Conservation (phyloP, 2,888 invertebrate species). For the Agrilus cyanescens region DNA sequence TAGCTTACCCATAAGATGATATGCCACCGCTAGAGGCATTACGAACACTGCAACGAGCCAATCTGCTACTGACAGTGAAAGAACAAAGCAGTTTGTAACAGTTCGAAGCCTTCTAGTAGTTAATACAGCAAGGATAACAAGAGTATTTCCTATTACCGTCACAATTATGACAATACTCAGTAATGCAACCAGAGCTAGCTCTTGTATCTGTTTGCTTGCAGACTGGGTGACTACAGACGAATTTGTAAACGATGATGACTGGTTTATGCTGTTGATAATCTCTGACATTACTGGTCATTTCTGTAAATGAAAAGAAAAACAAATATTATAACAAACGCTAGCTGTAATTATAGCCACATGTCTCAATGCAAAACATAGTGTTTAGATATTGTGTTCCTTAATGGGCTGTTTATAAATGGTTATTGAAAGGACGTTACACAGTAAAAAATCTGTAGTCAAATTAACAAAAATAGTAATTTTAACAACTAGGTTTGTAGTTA, state of each 20-base stretch:
- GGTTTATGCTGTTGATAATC: constrained; percentile 14
- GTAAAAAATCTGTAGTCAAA: too few species aligned
- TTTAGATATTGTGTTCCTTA: too few species aligned
- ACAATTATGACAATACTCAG: constrained; percentile 57
- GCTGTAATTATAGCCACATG: too few species aligned
- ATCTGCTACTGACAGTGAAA: constrained; percentile 88
- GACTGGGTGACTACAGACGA: constrained; percentile 9
- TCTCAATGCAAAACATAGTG: too few species aligned
- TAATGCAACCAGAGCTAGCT: constrained; percentile 50
- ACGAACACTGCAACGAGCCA: constrained; percentile 87
- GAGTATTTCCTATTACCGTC: constrained; percentile 73
- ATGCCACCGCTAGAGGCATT: constrained; percentile 89
- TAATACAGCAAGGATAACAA: constrained; percentile 81
- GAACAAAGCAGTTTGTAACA: constrained; percentile 92
- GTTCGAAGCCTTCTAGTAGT: constrained; percentile 78
- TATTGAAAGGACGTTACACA: too few species aligned
- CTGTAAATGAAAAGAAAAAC: constrained; percentile 21
- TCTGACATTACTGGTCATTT: constrained; percentile 32
- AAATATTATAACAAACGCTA: neutral
- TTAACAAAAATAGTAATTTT: too few species aligned
- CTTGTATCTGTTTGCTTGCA: constrained; percentile 25
- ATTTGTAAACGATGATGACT: constrained; percentile 9
- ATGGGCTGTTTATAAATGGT: too few species aligned
- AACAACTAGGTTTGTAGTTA: too few species aligned
- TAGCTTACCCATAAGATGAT: constrained; percentile 74